Conservation (phyloP, 64 coral and sea anemone genomes). For the Actinia tenebrosa region DNA sequence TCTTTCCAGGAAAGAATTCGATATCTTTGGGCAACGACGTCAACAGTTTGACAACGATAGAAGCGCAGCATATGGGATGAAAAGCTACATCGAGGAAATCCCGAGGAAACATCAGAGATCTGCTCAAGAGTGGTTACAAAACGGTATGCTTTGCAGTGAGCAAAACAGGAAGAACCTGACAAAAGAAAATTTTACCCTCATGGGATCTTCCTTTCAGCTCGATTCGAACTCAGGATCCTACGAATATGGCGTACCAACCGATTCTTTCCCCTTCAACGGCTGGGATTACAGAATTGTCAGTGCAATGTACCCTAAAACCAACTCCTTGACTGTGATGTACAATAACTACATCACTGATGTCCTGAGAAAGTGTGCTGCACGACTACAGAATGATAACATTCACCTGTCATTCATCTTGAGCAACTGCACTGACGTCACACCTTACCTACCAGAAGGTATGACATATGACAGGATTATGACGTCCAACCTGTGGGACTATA, state of each 20-base stretch:
- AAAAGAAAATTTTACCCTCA: constrained; percentile 29
- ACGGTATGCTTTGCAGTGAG: constrained; percentile 21
- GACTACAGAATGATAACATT: constrained; percentile 4
- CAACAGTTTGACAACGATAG: neutral
- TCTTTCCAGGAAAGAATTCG: neutral
- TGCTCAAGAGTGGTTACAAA: constrained; percentile 33
- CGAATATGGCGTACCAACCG: constrained; percentile 23
- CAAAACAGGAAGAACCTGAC: neutral
- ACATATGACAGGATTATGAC: constrained; percentile 43
- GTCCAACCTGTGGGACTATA: constrained; percentile 40
- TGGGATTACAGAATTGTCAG: constrained; percentile 44
- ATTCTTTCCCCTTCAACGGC: constrained; percentile 8
- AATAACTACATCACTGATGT: constrained; percentile 30
- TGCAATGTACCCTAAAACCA: neutral
- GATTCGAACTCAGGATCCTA: neutral
- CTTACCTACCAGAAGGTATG: neutral
- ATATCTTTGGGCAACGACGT: neutral
- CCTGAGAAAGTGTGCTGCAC: constrained; percentile 25
- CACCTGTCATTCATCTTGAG: constrained; percentile 41
- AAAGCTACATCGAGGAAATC: constrained; percentile 33
- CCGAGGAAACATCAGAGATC: constrained; percentile 39
- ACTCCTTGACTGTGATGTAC: constrained; percentile 36
- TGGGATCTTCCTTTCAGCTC: constrained; percentile 14
- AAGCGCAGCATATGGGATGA: neutral
- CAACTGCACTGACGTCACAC: constrained; percentile 27